Conservation (phyloP, 2,888 invertebrate genomes). For the Spodoptera picta region DNA sequence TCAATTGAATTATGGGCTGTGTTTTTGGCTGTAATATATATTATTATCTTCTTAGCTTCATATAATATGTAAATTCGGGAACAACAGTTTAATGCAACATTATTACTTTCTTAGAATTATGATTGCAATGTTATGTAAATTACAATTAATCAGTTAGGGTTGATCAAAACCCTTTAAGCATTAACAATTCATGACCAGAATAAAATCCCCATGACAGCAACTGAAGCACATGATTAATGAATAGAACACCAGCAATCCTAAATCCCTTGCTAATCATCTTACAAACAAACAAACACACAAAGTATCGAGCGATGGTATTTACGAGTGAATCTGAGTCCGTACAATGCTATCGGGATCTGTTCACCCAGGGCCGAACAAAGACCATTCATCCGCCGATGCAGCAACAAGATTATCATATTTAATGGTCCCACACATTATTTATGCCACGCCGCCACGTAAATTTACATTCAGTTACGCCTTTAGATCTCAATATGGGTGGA, state of each 20-base stretch:
- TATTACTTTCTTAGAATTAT: too few relatives aligned
- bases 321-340: slow-evolving; percentile 52
- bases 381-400: slow-evolving; percentile 71
- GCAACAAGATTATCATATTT: slow-evolving; percentile 75
- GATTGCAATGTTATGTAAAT: too few relatives aligned
- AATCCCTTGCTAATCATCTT: slow-evolving; percentile 45
- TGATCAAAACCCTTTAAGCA: too few relatives aligned
- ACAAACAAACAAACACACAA: slow-evolving; percentile 47
- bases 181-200: too few relatives aligned
- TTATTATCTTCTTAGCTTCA: too few relatives aligned
- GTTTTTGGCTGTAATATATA: too few relatives aligned
- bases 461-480: slow-evolving; percentile 78
- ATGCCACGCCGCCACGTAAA: slow-evolving; percentile 70
- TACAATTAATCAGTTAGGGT: too few relatives aligned
- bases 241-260: slow-evolving; percentile 22
- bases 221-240: neutral
- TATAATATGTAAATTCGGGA: too few relatives aligned
- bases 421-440: slow-evolving; percentile 68
- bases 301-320: slow-evolving; percentile 54
- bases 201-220: neutral
- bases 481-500: slow-evolving; percentile 77
- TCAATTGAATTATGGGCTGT: too few relatives aligned
- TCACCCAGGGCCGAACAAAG: slow-evolving; percentile 66
- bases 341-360: slow-evolving; percentile 66
- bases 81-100: too few relatives aligned